phyloP scores from a whole-genome alignment of 2,888 invertebrate genomes.

The Syritta pipiens region DNA sequence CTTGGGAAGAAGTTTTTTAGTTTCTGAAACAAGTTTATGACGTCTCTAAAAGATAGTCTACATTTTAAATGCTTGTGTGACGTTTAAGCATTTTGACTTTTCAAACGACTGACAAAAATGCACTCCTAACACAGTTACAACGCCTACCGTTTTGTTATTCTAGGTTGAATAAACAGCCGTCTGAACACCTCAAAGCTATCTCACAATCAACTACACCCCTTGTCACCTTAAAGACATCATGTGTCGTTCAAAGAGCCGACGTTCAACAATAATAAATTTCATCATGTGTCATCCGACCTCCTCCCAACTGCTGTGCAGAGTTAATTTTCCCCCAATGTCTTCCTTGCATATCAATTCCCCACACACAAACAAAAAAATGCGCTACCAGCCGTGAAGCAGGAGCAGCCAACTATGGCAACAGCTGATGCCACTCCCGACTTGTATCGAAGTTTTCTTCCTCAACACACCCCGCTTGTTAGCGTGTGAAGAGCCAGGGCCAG shows the following conservation, averaged over 20 bases:
- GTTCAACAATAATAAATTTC: slow-evolving; percentile 45
- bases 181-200: too few relatives aligned
- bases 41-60: too few relatives aligned
- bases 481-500: slow-evolving; percentile 26
- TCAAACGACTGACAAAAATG: too few relatives aligned
- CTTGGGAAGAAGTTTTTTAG: too few relatives aligned
- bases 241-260: slow-evolving; percentile 21
- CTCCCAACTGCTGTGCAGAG: slow-evolving; percentile 4
- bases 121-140: too few relatives aligned
- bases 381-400: slow-evolving; percentile 2
- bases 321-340: slow-evolving; percentile 47
- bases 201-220: background rate
- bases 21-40: too few relatives aligned
- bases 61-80: too few relatives aligned
- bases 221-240: slow-evolving; percentile 4
- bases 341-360: slow-evolving; percentile 53
- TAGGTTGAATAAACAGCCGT: too few relatives aligned
- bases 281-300: slow-evolving; percentile 36
- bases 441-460: slow-evolving; percentile 29
- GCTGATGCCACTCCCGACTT: slow-evolving; percentile 50
- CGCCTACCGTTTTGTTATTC: too few relatives aligned
- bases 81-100: too few relatives aligned
- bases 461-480: slow-evolving; percentile 37
- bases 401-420: slow-evolving; percentile 47
- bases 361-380: slow-evolving; percentile 4